These are phyloP conservation scores for Gobiocypris rarus DNA, from an alignment of 2,113 vertebrate genomes.

Conservation along the genomic window DNA sequence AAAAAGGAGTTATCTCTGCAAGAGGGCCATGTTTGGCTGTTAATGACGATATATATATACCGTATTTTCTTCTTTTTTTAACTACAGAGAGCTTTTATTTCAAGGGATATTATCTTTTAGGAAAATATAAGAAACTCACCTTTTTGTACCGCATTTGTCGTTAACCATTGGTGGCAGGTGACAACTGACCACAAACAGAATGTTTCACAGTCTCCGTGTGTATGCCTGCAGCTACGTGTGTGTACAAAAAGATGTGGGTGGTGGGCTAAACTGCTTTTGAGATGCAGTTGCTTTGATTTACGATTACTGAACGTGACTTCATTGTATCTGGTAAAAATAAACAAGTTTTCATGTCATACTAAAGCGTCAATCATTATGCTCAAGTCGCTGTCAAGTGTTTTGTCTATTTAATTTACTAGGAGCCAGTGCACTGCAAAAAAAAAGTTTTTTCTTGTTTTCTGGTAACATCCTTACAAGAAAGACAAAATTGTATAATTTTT, in stretches of 20 bases:
- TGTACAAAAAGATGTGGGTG: not conserved
- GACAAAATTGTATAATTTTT: too few species aligned
- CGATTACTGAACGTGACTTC: not conserved
- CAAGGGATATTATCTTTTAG: not conserved
- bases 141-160: not conserved
- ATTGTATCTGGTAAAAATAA: not conserved
- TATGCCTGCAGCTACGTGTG: not conserved
- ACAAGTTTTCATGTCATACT: not conserved
- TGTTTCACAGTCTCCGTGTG: not conserved
- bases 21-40: conserved; percentile 7
- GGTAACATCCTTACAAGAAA: too few species aligned
- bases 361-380: not conserved
- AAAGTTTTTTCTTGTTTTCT: too few species aligned
- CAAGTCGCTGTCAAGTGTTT: not conserved
- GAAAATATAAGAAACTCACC: not conserved
- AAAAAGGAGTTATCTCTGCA: conserved; percentile 40
- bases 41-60: conserved; percentile 43
- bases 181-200: not conserved
- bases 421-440: not conserved
- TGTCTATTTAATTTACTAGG: not conserved
- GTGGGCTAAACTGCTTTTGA: not conserved
- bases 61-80: too few species aligned
- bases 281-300: conserved; percentile 21
- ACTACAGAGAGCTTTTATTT: conserved; percentile 7
- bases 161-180: conserved; percentile 9